Evolutionary conservation across 2,888 invertebrate genomes (phyloP).

Genomic region (Eristalinus aeneus): DNA sequence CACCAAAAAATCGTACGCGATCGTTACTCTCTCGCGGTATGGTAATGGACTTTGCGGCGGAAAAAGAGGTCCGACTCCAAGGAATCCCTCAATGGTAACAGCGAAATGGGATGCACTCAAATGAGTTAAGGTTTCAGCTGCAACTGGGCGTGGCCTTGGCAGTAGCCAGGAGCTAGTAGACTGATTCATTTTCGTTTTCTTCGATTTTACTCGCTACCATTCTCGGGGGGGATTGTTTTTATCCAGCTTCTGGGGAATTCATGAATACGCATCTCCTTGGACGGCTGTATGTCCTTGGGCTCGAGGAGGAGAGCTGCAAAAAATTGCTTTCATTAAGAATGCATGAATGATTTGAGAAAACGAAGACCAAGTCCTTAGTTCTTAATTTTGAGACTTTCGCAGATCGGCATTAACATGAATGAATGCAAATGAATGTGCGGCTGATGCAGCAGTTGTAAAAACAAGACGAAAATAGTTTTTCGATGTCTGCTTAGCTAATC

Average conservation of each 20-base stretch:
- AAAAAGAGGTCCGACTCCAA: neutral
- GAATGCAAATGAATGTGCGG: neutral
- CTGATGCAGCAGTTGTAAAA: too few relatives aligned
- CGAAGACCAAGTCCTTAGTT: neutral
- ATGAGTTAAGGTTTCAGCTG: slow-evolving; percentile 65
- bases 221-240: slow-evolving; percentile 33
- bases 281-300: slow-evolving; percentile 56
- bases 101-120: slow-evolving; percentile 15
- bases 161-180: slow-evolving; percentile 68
- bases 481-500: too few relatives aligned
- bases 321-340: slow-evolving; percentile 58
- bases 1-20: slow-evolving; percentile 50
- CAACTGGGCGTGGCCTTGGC: slow-evolving; percentile 54
- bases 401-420: neutral
- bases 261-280: slow-evolving; percentile 60
- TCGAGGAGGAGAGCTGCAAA: neutral
- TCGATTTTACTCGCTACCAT: neutral
- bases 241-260: slow-evolving; percentile 65
- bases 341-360: slow-evolving; percentile 16
- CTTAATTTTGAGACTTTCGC: neutral
- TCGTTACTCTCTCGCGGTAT: slow-evolving; percentile 60
- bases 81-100: slow-evolving; percentile 49
- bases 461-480: too few relatives aligned
- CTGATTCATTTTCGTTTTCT: slow-evolving; percentile 30
- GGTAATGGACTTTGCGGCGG: slow-evolving; percentile 51